Evolutionary conservation across 2,113 vertebrate genomes (phyloP), one percentile per base, ranked within the genome.

Genomic region (Brachyhypopomus occidentalis): DNA sequence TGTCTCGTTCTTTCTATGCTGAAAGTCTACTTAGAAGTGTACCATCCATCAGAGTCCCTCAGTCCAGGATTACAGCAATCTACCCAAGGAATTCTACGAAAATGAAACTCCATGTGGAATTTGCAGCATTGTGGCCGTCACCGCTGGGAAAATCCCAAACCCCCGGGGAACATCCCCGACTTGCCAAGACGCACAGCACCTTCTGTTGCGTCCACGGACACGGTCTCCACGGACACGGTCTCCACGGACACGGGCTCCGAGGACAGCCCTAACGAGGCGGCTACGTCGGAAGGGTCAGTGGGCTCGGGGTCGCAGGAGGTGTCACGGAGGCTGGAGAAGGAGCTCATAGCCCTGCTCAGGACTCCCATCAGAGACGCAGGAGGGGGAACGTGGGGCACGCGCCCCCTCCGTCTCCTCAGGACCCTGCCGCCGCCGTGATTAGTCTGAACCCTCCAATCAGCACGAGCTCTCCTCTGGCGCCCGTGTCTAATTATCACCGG

Each of bases 401-500:
- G 71, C 60, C 78, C 62, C 69, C 41, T 30, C 74, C 36, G 41
- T 41, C 83, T 77, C 72, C 78, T 25, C 59, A 34, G 4, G 38
- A 60, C 64, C 67, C 48, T 58, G 23, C 63, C 30, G 55, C 63
- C 41, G 25, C n/a, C 73, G 75, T 84, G 75, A 84, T 84, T 81
- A 81, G 81, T 30, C 36, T 52, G 41, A 59, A 77, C 23, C 72
- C 75, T 78, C 76, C 52, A 81, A 38, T 48, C 80, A 67, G 70
- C 63, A 52, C 30, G 77, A 67, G 75, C 38, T 74, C 63, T 70
- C 72, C 62, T 75, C 38, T 75, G 63, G 75, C 70, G 64, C 60
- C 19, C 70, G 12, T 3, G 23, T 81, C 55, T 78, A 84, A 84
- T 84, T 78, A 82, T 71, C 74, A 69, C n/a, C 62, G 58, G 70